Evolutionary conservation across 1,140 invertebrate genomes (phyloP).

Genomic region (Holotrichia oblita): DNA sequence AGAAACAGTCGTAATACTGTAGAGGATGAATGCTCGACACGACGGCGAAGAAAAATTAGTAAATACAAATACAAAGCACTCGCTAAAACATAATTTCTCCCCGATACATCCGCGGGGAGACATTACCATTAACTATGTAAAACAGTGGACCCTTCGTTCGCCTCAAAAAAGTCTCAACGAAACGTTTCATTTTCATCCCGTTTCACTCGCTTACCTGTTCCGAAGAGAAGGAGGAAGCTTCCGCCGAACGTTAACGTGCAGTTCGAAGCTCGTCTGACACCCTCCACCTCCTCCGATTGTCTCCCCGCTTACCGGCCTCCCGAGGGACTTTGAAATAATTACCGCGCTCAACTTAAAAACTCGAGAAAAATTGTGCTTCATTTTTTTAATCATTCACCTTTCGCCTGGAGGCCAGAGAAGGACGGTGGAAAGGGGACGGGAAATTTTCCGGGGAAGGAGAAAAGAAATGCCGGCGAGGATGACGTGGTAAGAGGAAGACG

Average conservation of each 20-base stretch:
- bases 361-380: conserved; percentile 58
- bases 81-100: conserved; percentile 53
- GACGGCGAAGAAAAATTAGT: conserved; percentile 53
- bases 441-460: neutral
- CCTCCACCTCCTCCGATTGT: conserved; percentile 28
- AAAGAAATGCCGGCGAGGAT: neutral
- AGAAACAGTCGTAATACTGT: neutral
- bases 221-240: conserved; percentile 29
- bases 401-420: conserved; percentile 40
- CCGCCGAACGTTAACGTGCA: conserved; percentile 48
- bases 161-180: conserved; percentile 8
- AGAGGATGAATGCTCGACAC: conserved; percentile 15
- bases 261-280: conserved; percentile 30
- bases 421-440: neutral
- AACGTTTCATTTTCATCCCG: conserved; percentile 20
- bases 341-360: conserved; percentile 57
- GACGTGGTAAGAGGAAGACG: neutral
- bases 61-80: conserved; percentile 55
- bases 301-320: conserved; percentile 42
- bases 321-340: conserved; percentile 57
- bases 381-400: conserved; percentile 59
- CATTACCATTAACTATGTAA: conserved; percentile 53
- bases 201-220: neutral
- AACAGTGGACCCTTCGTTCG: conserved; percentile 38
- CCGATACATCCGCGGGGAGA: conserved; percentile 52